These are phyloP conservation scores for Sceloporus undulatus DNA, from an alignment of 2,113 vertebrate genomes.

Conservation along the genomic window DNA sequence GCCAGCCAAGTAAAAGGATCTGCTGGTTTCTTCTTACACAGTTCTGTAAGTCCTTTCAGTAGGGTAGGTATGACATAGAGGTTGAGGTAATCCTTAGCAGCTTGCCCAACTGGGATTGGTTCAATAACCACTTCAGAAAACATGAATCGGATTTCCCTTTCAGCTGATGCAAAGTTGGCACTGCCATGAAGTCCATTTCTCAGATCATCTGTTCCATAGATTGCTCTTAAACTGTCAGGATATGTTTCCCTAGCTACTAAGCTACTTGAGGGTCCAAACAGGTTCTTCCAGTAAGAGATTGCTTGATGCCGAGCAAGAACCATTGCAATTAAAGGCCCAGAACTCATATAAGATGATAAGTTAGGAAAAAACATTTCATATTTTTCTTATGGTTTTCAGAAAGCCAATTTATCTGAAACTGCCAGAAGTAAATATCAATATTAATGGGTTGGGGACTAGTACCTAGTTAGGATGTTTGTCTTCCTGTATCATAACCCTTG, in stretches of 20 bases:
- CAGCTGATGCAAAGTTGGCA: constrained; percentile 81
- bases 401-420: too few relatives aligned
- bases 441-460: too few relatives aligned
- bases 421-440: too few relatives aligned
- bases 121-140: constrained; percentile 90
- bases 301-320: constrained; percentile 85
- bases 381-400: constrained; percentile 70
- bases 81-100: constrained; percentile 88
- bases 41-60: constrained; percentile 87
- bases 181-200: constrained; percentile 94
- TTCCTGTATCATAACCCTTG: too few relatives aligned
- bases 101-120: constrained; percentile 81
- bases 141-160: constrained; percentile 92
- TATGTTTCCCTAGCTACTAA: constrained; percentile 85
- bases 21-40: constrained; percentile 91
- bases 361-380: constrained; percentile 91
- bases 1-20: constrained; percentile 92
- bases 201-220: constrained; percentile 91
- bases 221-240: constrained; percentile 89
- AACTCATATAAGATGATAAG: constrained; percentile 95
- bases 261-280: constrained; percentile 90
- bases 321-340: constrained; percentile 88
- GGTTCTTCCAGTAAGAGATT: constrained; percentile 87
- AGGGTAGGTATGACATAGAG: constrained; percentile 86
- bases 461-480: too few relatives aligned